Conservation (phyloP, 2,113 vertebrate species). For the Salminus brasiliensis region DNA sequence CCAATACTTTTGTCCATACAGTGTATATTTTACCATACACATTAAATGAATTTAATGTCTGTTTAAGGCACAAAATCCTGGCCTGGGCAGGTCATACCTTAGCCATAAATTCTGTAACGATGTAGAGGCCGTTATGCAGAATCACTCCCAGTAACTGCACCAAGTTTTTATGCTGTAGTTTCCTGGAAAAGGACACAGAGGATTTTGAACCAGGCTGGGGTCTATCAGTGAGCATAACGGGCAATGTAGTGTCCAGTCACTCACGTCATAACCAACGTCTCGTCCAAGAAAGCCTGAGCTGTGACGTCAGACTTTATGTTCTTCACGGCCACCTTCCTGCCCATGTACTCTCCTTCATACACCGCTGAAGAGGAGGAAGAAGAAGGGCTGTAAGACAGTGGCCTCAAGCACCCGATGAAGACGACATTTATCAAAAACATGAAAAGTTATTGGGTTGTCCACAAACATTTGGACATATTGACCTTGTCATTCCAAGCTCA, state of each 20-base stretch:
- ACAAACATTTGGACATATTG: no score
- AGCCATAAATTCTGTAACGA: constrained; percentile 91
- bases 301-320: constrained; percentile 92
- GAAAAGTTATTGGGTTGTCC: no score
- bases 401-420: no score
- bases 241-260: constrained; percentile 39
- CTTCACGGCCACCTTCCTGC: constrained; percentile 91
- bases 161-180: constrained; percentile 88
- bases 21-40: no score
- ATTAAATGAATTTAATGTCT: not conserved
- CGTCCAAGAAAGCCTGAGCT: constrained; percentile 86
- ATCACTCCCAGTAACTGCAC: constrained; percentile 88
- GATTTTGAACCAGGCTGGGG: not conserved
- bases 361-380: constrained; percentile 73
- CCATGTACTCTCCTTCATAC: constrained; percentile 85
- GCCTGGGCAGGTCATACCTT: constrained; percentile 76
- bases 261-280: constrained; percentile 93
- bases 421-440: no score
- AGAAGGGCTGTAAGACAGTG: not conserved
- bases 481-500: no score
- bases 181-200: constrained; percentile 70
- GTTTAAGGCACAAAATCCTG: not conserved
- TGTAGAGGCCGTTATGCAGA: constrained; percentile 87
- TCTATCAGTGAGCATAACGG: not conserved
- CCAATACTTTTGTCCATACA: no score